These are phyloP conservation scores for Cololabis saira DNA, from an alignment of 2,113 vertebrate genomes.

Conservation along the genomic window DNA sequence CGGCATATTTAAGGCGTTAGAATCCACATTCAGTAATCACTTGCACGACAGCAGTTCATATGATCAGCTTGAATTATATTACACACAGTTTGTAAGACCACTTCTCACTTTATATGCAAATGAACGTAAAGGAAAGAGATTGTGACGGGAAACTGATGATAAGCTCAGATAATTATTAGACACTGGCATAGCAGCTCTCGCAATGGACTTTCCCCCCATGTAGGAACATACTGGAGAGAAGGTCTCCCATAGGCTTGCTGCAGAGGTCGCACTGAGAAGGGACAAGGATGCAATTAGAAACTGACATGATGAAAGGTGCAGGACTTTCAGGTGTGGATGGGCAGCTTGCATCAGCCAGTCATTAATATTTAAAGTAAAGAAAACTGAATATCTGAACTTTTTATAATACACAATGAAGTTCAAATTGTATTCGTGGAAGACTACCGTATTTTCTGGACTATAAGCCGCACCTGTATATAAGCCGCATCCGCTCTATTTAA, in stretches of 20 bases:
- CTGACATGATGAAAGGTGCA: neutral
- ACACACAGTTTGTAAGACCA: slow-evolving; percentile 28
- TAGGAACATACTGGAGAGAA: slow-evolving; percentile 87
- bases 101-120: slow-evolving; percentile 52
- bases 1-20: slow-evolving; percentile 19
- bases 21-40: slow-evolving; percentile 21
- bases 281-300: neutral
- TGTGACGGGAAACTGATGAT: slow-evolving; percentile 30
- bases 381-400: neutral
- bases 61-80: slow-evolving; percentile 31
- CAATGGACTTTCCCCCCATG: slow-evolving; percentile 88
- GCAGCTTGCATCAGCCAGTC: no score
- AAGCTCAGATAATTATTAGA: slow-evolving; percentile 72
- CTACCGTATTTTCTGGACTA: no score
- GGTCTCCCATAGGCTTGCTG: slow-evolving; percentile 88
- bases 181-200: slow-evolving; percentile 86
- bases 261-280: slow-evolving; percentile 86
- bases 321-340: neutral
- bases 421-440: neutral
- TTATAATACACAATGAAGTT: neutral
- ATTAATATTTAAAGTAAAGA: no score
- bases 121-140: slow-evolving; percentile 27
- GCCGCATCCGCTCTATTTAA: no score
- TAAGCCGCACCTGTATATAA: no score
- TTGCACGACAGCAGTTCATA: slow-evolving; percentile 9